These are phyloP conservation scores for Macroramphosus scolopax DNA, from an alignment of 2,797 vertebrate genomes.

Conservation along the genomic window DNA sequence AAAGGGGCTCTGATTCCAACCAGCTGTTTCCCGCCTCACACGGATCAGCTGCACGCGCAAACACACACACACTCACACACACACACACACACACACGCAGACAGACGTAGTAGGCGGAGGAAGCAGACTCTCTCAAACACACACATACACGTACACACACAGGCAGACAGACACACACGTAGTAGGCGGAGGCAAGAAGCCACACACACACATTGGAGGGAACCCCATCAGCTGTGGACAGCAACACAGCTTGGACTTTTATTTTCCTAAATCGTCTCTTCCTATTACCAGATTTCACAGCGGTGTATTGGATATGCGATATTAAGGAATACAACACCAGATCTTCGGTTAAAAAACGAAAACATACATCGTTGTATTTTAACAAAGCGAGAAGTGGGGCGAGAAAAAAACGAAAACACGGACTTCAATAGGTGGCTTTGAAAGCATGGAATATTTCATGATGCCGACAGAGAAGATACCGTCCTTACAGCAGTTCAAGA, in stretches of 20 bases:
- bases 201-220: slow-evolving; percentile 71
- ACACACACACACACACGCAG: too few relatives aligned
- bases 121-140: too few relatives aligned
- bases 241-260: slow-evolving; percentile 65
- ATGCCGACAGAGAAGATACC: slow-evolving; percentile 91
- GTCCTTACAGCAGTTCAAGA: slow-evolving; percentile 91
- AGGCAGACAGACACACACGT: slow-evolving; percentile 59
- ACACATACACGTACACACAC: too few relatives aligned
- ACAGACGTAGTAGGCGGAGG: too few relatives aligned
- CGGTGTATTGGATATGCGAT: slow-evolving; percentile 15
- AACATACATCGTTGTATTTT: slow-evolving; percentile 2
- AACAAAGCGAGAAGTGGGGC: slow-evolving; percentile 28
- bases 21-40: slow-evolving; percentile 97
- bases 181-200: slow-evolving; percentile 70
- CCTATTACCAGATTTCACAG: slow-evolving; percentile 4
- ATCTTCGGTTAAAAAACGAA: background rate
- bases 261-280: slow-evolving; percentile 29
- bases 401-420: slow-evolving; percentile 36
- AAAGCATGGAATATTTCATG: slow-evolving; percentile 95
- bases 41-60: slow-evolving; percentile 83
- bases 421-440: slow-evolving; percentile 60
- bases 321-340: background rate
- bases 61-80: slow-evolving; percentile 48
- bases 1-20: slow-evolving; percentile 83
- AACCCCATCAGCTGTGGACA: slow-evolving; percentile 77